phyloP scores from a whole-genome alignment of 2,888 invertebrate genomes.

The Archips crataeganus region DNA sequence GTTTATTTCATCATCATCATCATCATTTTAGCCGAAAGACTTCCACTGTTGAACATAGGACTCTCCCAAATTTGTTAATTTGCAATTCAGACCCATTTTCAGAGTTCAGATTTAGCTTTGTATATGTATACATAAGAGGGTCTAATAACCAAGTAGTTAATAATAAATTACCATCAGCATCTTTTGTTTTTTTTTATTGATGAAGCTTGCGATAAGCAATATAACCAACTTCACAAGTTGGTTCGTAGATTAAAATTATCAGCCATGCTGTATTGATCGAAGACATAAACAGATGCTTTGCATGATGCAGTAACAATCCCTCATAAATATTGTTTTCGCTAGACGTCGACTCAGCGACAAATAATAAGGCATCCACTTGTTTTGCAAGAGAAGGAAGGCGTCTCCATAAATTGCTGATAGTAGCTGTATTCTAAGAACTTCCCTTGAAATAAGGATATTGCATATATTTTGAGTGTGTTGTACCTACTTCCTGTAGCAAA shows the following conservation, averaged over 20 bases:
- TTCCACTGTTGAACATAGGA: too few relatives aligned
- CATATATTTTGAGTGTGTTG: slow-evolving; percentile 59
- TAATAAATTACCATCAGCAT: too few relatives aligned
- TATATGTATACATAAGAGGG: too few relatives aligned
- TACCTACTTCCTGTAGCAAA: neutral
- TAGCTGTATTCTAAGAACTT: slow-evolving; percentile 64
- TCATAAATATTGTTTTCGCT: slow-evolving; percentile 51
- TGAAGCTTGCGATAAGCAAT: too few relatives aligned
- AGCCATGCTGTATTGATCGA: neutral
- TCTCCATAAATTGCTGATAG: slow-evolving; percentile 77
- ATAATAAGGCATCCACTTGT: slow-evolving; percentile 61
- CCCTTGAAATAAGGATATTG: slow-evolving; percentile 68
- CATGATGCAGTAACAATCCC: slow-evolving; percentile 39
- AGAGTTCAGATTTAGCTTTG: too few relatives aligned
- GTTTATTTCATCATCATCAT: too few relatives aligned
- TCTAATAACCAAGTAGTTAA: too few relatives aligned
- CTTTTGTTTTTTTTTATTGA: too few relatives aligned
- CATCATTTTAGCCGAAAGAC: too few relatives aligned
- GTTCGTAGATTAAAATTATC: neutral
- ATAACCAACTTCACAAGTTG: neutral
- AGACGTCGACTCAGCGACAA: slow-evolving; percentile 53
- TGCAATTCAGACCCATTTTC: too few relatives aligned
- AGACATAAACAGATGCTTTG: slow-evolving; percentile 40
- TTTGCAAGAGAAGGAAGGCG: slow-evolving; percentile 54
- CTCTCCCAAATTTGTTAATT: too few relatives aligned